Evolutionary conservation across 2,797 vertebrate genomes (phyloP).

Genomic region (Acrocephalus scirpaceus): DNA sequence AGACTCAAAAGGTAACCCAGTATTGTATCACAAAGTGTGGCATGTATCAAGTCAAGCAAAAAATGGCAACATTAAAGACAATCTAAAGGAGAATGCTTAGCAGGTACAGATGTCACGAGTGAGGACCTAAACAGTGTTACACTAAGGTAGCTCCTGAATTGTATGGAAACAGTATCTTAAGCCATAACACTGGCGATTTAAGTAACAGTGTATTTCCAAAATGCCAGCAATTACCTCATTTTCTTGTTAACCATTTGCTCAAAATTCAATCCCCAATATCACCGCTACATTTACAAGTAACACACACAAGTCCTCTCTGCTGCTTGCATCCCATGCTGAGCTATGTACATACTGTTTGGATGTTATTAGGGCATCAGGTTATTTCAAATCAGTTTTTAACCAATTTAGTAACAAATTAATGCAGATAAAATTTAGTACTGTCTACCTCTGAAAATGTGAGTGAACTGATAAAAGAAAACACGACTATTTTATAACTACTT

Average conservation of each 20-base stretch:
- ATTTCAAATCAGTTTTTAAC: not conserved
- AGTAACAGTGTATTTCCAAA: not conserved
- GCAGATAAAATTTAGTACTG: not conserved
- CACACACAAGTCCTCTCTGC: not conserved
- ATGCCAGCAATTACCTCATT: not conserved
- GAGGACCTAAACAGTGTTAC: not conserved
- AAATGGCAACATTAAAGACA: not conserved
- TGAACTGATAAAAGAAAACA: not conserved
- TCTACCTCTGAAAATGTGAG: not conserved
- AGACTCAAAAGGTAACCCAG: not conserved
- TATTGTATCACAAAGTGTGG: not conserved
- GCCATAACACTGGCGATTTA: not conserved
- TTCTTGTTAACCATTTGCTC: not conserved
- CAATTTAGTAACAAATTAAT: not conserved
- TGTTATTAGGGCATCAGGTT: not conserved
- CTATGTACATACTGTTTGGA: rapidly evolving
- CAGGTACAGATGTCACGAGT: not conserved
- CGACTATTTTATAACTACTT: not conserved
- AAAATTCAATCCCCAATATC: not conserved
- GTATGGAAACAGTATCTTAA: not conserved
- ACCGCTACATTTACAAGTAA: not conserved
- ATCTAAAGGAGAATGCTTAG: not conserved
- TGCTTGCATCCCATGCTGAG: not conserved
- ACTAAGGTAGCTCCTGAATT: not conserved
- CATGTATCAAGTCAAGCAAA: not conserved